phyloP scores from a whole-genome alignment of 2,113 vertebrate species.

The Aptenodytes patagonicus region DNA sequence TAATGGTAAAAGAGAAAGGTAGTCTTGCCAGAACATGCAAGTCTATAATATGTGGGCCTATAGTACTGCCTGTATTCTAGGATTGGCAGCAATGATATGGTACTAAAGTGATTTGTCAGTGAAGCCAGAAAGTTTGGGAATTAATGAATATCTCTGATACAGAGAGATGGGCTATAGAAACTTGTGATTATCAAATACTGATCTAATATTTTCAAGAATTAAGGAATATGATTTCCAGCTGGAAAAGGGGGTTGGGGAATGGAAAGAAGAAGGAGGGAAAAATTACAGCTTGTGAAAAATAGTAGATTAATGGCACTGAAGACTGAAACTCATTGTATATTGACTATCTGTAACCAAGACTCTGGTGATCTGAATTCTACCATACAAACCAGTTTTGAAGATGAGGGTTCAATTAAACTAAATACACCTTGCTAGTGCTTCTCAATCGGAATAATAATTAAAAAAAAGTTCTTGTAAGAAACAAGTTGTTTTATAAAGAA shows the following conservation, averaged over 20 bases:
- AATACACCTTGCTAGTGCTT: not conserved
- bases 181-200: not conserved
- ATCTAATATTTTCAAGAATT: not conserved
- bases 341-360: not conserved
- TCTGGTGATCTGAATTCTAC: not conserved
- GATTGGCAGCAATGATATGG: rapidly evolving
- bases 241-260: not conserved
- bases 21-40: not conserved
- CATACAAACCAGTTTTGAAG: not conserved
- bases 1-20: not conserved
- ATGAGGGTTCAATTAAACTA: not conserved
- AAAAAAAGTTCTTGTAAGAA: not conserved
- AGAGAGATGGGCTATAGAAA: not conserved
- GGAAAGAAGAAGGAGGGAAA: not conserved
- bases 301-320: not conserved
- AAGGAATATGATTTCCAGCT: not conserved
- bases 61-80: not conserved
- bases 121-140: not conserved
- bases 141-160: not conserved
- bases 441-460: not conserved
- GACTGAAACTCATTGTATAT: not conserved
- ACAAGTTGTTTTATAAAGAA: not conserved
- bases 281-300: not conserved
- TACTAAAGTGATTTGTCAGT: not conserved
- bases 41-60: not conserved